Evolutionary conservation across 2,888 invertebrate species (phyloP).

Genomic region (Eupithecia pulchellata): DNA sequence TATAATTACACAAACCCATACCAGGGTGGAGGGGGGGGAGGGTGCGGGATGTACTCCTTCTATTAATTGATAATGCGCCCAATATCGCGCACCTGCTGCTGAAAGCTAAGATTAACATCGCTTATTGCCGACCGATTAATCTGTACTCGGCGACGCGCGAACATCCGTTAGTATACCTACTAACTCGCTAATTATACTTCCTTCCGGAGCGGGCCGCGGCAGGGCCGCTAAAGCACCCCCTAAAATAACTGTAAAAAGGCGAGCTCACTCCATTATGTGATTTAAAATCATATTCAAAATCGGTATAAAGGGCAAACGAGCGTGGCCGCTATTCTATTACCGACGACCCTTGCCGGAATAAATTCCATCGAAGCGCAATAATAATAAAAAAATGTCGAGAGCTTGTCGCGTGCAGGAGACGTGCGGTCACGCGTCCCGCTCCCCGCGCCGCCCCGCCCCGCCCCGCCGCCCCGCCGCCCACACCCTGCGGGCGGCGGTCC

Average conservation of each 20-base stretch:
- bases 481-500: constrained; percentile 41
- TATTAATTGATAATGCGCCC: constrained; percentile 71
- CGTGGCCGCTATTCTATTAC: constrained; percentile 75
- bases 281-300: constrained; percentile 85
- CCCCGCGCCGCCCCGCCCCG: too few relatives aligned
- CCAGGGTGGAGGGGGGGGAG: constrained; percentile 32
- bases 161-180: constrained; percentile 70
- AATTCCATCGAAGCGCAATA: constrained; percentile 84
- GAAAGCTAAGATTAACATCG: constrained; percentile 79
- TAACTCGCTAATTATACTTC: constrained; percentile 41
- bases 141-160: constrained; percentile 67
- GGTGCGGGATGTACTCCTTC: constrained; percentile 55
- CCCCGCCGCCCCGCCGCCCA: constrained; percentile 43
- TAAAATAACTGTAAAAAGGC: constrained; percentile 74
- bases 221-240: constrained; percentile 51
- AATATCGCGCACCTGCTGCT: constrained; percentile 71
- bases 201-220: constrained; percentile 5
- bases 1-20: constrained; percentile 60
- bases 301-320: constrained; percentile 71
- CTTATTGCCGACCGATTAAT: constrained; percentile 71
- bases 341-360: constrained; percentile 75
- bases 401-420: constrained; percentile 84
- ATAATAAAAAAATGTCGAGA: constrained; percentile 85
- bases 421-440: constrained; percentile 81
- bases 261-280: constrained; percentile 80